These are phyloP conservation scores for Chrysochloris asiatica DNA, from an alignment of 2,113 vertebrate genomes.

Conservation along the genomic window DNA sequence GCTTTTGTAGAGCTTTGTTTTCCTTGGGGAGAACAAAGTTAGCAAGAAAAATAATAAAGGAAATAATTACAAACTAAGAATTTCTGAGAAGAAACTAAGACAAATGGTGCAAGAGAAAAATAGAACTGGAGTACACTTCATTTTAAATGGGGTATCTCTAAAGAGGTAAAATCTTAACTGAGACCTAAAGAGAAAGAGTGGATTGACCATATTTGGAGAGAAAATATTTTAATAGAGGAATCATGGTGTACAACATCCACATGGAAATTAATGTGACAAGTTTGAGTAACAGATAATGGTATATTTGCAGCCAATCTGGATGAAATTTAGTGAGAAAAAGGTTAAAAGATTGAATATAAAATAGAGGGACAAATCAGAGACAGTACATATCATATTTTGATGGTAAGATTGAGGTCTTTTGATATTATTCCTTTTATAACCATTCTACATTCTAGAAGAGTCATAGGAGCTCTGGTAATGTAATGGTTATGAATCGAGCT, in stretches of 20 bases:
- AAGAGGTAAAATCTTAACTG: not conserved
- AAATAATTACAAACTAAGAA: too few species aligned
- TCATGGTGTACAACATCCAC: not conserved
- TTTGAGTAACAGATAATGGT: not conserved
- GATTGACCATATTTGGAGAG: not conserved
- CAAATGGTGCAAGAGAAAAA: not conserved
- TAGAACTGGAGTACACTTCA: not conserved
- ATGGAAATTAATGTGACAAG: not conserved
- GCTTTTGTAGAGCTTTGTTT: too few species aligned
- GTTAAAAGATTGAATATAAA: not conserved
- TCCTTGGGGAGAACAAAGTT: too few species aligned
- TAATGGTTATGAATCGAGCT: too few species aligned
- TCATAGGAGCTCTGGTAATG: too few species aligned
- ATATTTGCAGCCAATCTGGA: not conserved
- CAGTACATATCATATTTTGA: not conserved
- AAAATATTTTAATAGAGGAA: not conserved
- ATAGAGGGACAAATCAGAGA: not conserved
- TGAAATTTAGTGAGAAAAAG: not conserved
- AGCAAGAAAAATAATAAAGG: too few species aligned
- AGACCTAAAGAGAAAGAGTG: not conserved
- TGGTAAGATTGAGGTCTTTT: not conserved
- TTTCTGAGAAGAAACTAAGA: not conserved
- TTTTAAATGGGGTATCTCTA: not conserved
- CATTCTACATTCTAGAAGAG: too few species aligned
- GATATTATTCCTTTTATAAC: not conserved